Conservation (phyloP, 2,888 invertebrate genomes). For the Campoplex capitator region DNA sequence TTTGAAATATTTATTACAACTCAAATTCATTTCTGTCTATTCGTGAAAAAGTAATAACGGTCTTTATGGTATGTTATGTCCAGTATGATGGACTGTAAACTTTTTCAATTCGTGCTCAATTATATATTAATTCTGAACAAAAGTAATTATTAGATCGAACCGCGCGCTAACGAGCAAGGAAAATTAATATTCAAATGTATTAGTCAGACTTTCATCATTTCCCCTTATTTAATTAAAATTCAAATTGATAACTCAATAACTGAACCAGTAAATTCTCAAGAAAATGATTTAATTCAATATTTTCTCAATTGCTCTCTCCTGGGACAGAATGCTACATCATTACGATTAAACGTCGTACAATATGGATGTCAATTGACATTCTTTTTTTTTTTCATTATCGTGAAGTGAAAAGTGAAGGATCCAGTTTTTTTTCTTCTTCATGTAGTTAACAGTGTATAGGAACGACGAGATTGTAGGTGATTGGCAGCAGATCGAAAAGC, state of each 20-base stretch:
- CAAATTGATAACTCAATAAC: not conserved
- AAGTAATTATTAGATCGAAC: no score
- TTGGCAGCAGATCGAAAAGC: conserved; percentile 52
- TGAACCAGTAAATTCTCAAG: not conserved
- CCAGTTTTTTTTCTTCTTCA: conserved; percentile 17
- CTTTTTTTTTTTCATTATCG: not conserved
- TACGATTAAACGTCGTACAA: not conserved
- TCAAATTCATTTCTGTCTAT: no score
- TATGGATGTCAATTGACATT: not conserved
- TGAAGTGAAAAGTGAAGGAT: not conserved
- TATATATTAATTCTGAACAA: not conserved
- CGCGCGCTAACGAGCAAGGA: not conserved
- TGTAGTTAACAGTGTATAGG: conserved; percentile 21
- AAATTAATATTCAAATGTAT: not conserved
- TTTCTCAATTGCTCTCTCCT: not conserved
- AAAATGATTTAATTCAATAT: not conserved
- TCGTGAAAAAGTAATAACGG: no score
- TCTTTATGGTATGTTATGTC: no score
- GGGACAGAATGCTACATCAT: not conserved
- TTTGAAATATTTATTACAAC: no score
- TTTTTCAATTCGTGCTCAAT: not conserved
- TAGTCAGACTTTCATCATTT: not conserved
- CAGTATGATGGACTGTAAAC: not conserved
- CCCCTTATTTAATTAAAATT: not conserved
- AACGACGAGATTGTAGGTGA: conserved; percentile 37